phyloP scores from a whole-genome alignment of 2,113 vertebrate species.

The Anolis sagrei region DNA sequence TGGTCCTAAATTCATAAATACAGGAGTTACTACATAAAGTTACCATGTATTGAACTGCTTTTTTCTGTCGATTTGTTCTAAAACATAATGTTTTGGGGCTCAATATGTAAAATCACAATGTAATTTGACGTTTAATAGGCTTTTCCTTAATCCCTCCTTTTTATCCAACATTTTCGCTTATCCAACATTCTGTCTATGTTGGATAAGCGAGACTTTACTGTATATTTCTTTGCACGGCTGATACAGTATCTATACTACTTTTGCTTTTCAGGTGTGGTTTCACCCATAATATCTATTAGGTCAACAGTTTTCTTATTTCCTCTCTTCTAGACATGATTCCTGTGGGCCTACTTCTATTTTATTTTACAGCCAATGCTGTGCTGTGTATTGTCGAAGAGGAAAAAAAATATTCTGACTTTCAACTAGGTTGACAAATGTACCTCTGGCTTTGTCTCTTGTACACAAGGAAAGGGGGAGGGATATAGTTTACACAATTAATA shows the following conservation, averaged over 20 bases:
- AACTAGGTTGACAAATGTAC: constrained; percentile 37
- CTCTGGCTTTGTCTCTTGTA: constrained; percentile 34
- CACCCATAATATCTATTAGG: not conserved
- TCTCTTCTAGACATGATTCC: not conserved
- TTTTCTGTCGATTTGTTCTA: too few species aligned
- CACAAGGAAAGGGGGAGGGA: constrained; percentile 15
- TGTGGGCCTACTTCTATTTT: constrained; percentile 41
- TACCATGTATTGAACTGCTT: too few species aligned
- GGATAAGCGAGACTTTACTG: not conserved
- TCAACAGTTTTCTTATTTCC: accelerated
- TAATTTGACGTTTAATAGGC: too few species aligned
- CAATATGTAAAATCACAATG: too few species aligned
- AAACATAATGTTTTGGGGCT: too few species aligned
- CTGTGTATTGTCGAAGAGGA: constrained; percentile 47
- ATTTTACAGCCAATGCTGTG: constrained; percentile 36
- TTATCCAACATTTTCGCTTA: too few species aligned
- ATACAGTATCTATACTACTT: constrained; percentile 40
- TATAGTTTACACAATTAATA: too few species aligned
- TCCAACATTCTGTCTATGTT: too few species aligned
- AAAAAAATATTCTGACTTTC: constrained; percentile 53
- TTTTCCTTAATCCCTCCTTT: too few species aligned
- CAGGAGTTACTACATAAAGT: too few species aligned
- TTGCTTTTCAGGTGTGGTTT: constrained; percentile 25
- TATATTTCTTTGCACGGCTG: not conserved
- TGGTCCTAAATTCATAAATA: too few species aligned